These are phyloP conservation scores for Parnassius orleans DNA, from an alignment of 2,888 invertebrate species.

Conservation along the genomic window DNA sequence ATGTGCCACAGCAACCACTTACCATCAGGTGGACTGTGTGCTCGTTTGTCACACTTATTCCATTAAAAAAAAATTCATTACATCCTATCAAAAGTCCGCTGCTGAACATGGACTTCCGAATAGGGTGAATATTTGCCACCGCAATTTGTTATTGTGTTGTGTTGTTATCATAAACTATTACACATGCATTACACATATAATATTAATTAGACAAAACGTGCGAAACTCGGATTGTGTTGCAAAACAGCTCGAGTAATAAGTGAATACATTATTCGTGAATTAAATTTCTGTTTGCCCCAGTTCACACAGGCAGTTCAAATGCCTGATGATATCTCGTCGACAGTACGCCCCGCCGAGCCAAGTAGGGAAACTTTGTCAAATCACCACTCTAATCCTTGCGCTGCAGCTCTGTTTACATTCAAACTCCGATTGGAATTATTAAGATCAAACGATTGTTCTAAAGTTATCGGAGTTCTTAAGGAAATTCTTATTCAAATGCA, in stretches of 20 bases:
- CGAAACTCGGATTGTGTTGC: not conserved
- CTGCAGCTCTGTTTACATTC: slow-evolving; percentile 69
- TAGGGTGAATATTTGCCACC: too few species aligned
- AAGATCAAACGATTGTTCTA: slow-evolving; percentile 72
- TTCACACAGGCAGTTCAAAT: slow-evolving; percentile 32
- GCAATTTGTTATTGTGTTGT: too few species aligned
- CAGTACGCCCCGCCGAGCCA: slow-evolving; percentile 35
- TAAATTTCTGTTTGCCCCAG: slow-evolving; percentile 30
- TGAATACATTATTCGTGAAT: slow-evolving; percentile 17
- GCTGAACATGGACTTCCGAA: too few species aligned
- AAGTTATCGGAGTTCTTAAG: slow-evolving; percentile 63
- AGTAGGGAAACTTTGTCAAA: slow-evolving; percentile 64
- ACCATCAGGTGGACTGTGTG: too few species aligned
- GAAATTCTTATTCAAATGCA: slow-evolving; percentile 67
- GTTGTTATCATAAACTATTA: too few species aligned
- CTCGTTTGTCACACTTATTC: too few species aligned
- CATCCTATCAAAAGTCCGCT: too few species aligned
- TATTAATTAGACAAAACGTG: too few species aligned
- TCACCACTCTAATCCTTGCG: slow-evolving; percentile 59
- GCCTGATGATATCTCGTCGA: slow-evolving; percentile 39
- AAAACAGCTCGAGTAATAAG: slow-evolving; percentile 9
- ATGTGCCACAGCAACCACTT: too few species aligned
- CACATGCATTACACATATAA: too few species aligned
- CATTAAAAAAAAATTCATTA: too few species aligned
- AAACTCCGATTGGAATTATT: slow-evolving; percentile 69